These are phyloP conservation scores for Stichodactyla mertensii DNA, from an alignment of 64 coral and sea anemone species.

Conservation along the genomic window DNA sequence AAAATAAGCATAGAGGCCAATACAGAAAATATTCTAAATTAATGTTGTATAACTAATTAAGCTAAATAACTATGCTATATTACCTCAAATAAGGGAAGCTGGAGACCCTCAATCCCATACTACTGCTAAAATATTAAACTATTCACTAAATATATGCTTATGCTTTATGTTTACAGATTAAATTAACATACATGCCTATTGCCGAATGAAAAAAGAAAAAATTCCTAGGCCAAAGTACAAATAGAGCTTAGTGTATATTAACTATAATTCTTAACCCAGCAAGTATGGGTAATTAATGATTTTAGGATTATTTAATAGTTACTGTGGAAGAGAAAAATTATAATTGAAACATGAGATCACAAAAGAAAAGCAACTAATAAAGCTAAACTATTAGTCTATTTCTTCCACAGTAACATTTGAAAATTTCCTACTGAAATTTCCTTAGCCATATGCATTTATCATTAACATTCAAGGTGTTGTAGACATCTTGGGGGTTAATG, in stretches of 20 bases:
- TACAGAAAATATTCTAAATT: not conserved
- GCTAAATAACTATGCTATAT: not conserved
- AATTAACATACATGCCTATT: not conserved
- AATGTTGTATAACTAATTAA: not conserved
- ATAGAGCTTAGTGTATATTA: not conserved
- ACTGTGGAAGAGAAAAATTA: conserved; percentile 1
- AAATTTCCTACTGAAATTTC: conserved; percentile 10
- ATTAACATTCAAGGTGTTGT: not conserved
- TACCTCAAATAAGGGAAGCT: not conserved
- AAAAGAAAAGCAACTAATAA: not conserved
- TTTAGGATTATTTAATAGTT: not conserved
- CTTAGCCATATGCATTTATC: not conserved
- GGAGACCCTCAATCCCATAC: not conserved
- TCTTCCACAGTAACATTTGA: conserved; percentile 2
- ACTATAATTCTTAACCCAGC: not conserved
- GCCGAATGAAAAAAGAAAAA: not conserved
- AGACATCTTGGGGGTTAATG: not conserved
- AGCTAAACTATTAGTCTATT: not conserved
- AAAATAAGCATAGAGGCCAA: not conserved
- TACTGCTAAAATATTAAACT: not conserved
- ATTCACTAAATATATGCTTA: not conserved
- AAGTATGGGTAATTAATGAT: not conserved
- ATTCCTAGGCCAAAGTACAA: not conserved
- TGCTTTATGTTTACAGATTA: not conserved
- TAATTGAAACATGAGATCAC: not conserved